Base-by-base conservation (phyloP, 1,140 invertebrate genomes). In the Orussus abietinus region DNA sequence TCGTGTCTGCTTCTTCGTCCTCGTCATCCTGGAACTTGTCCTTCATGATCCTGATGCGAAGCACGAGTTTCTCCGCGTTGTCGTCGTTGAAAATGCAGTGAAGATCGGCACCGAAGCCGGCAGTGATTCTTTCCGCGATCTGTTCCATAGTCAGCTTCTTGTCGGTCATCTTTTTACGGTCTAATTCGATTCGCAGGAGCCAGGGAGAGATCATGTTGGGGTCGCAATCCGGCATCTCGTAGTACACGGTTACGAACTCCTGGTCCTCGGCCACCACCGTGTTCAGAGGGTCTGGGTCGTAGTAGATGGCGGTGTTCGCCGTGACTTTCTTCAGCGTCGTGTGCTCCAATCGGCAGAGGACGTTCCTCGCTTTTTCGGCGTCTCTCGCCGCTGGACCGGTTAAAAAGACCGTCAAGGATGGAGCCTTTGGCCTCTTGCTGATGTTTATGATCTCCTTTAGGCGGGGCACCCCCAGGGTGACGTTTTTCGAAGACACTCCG, bases 71-170 rank as follows among this genome's bases (percentile, higher is more conserved):
- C 61, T 99, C 96, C 1, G 96, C 95, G 69, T 99, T 99, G 67
- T 99, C 97, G 69, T 99, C 97, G 66, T 98, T 99, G 71, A 99
- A 99, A 25, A 99, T 99, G 62, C 96, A 98, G 64, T 99, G 98
- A 15, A 99, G 75, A 75, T 99, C 96, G 66, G 99, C 95, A 42
- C 97, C 96, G 71, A 99, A 99, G 11, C 95, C 95, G 44, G 92
- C 90, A 63, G 97, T 98, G 33, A 99, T 99, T 68, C 98, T 98
- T 68, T 99, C 96, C 1, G 96, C 95, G 54, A 99, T 99, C 65
- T 97, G 93, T 76, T 99, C 96, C 96, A 99, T 99, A 12, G 95
- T 98, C 17, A 99, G 75, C 74, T 99, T 99, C 57, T 99, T 99
- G 74, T 99, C 97, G 12, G 93, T 97, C 95, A 99, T 99, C 60